Evolutionary conservation across 2,113 vertebrate species (phyloP).

Genomic region (Sitta europaea): DNA sequence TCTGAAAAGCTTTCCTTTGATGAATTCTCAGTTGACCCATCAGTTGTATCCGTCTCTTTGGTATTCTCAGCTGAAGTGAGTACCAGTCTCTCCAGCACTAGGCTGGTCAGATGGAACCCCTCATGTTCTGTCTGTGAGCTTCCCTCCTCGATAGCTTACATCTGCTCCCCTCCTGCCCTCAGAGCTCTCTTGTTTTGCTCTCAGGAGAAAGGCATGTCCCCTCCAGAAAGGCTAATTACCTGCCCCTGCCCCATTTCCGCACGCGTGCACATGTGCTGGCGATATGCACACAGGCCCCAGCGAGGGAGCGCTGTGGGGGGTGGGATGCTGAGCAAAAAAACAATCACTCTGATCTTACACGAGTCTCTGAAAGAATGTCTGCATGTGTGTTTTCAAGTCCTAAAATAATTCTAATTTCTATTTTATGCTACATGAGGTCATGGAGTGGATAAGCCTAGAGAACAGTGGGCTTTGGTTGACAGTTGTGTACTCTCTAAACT

Average conservation of each 20-base stretch:
- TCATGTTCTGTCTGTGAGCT: background rate
- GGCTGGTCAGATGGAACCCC: background rate
- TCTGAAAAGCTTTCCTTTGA: background rate
- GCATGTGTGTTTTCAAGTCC: background rate
- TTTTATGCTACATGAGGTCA: conserved; percentile 26
- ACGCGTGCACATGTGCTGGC: background rate
- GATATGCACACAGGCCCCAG: background rate
- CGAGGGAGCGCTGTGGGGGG: accelerated
- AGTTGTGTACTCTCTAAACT: conserved; percentile 29
- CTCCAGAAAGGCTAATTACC: conserved; percentile 32
- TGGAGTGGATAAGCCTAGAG: background rate
- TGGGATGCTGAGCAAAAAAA: background rate
- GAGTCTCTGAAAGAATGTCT: conserved; percentile 7
- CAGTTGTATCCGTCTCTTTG: background rate
- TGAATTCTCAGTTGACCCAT: background rate
- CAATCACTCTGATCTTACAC: background rate
- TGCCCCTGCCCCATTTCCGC: background rate
- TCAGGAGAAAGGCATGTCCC: conserved; percentile 27
- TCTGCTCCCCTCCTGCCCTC: conserved; percentile 19
- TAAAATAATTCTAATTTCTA: conserved; percentile 24
- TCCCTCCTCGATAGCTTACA: background rate
- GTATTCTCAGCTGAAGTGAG: background rate
- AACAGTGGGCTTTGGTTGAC: background rate
- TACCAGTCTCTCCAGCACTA: background rate
- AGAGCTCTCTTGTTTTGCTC: background rate